A percentile compares a stretch with the other conserved stretches of the same genome.
Conservation (phyloP, 2,113 vertebrate species). For the Oreochromis niloticus region DNA sequence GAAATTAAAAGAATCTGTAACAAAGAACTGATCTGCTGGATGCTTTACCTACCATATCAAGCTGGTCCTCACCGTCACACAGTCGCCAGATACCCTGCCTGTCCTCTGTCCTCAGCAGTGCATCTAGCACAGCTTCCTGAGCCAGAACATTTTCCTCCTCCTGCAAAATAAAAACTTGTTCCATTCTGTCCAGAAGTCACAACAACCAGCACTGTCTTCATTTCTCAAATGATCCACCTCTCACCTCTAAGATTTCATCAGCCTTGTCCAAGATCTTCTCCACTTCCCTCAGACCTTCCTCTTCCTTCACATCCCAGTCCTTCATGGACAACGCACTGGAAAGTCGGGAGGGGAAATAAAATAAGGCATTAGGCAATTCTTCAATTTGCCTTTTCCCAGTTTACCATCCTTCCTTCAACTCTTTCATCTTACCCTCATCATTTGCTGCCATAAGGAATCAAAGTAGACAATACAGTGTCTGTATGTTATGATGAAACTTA, state of each 20-base stretch:
- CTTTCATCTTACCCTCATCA: not conserved
- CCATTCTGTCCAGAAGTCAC: not conserved
- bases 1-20: fast-evolving
- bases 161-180: constrained; percentile 11
- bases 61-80: constrained; percentile 32
- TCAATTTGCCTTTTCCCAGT: not conserved
- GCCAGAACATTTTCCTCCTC: constrained; percentile 70
- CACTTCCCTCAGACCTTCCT: constrained; percentile 63
- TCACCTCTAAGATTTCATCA: constrained; percentile 68
- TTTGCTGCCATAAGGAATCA: not conserved
- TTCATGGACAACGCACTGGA: not conserved
- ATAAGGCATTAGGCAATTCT: not conserved
- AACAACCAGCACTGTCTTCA: too few species aligned
- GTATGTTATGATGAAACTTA: not conserved
- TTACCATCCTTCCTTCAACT: not conserved
- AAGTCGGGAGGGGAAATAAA: fast-evolving
- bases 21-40: not conserved
- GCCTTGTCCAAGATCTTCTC: constrained; percentile 57
- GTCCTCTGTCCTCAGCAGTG: constrained; percentile 45
- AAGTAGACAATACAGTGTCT: not conserved
- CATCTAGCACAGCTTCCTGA: constrained; percentile 67
- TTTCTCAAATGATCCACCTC: not conserved
- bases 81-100: constrained; percentile 1
- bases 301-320: constrained; percentile 71
- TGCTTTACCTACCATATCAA: constrained; percentile 16